phyloP scores from a whole-genome alignment of 2,113 vertebrate genomes.

The Saguinus imperator region DNA sequence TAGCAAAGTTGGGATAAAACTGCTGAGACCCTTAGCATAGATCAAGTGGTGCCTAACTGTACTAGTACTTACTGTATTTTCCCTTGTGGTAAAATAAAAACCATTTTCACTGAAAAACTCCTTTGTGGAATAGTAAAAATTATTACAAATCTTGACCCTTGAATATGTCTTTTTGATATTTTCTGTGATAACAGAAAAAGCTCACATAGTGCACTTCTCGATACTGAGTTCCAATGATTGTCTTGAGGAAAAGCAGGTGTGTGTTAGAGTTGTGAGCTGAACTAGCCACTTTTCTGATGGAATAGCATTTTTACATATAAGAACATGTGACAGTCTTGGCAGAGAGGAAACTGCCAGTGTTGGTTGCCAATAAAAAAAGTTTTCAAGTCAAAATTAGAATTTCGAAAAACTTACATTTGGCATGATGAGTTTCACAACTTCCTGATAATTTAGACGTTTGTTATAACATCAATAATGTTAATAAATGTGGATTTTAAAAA shows the following conservation, averaged over 20 bases:
- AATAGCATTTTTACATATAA: conserved; percentile 15
- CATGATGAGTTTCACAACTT: conserved; percentile 1
- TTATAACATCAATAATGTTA: neutral
- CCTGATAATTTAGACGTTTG: conserved; percentile 10
- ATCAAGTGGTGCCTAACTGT: neutral
- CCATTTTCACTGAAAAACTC: neutral
- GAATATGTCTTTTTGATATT: neutral
- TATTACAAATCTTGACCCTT: conserved; percentile 3
- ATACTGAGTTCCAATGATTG: neutral
- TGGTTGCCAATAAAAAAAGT: conserved; percentile 22
- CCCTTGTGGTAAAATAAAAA: neutral
- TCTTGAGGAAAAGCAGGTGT: neutral
- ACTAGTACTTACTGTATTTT: neutral
- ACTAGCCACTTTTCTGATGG: neutral
- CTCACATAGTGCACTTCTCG: neutral
- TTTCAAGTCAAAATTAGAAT: conserved; percentile 36
- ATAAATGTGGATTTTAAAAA: neutral
- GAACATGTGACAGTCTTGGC: neutral
- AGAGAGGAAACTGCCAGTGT: neutral
- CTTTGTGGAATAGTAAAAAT: neutral
- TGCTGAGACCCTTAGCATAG: neutral
- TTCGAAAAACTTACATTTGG: conserved; percentile 12
- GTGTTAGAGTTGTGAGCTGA: neutral
- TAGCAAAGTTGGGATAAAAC: neutral
- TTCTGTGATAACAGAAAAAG: neutral